Base-by-base conservation (phyloP, 2,113 vertebrate genomes). In the Dasyornis broadbenti region DNA sequence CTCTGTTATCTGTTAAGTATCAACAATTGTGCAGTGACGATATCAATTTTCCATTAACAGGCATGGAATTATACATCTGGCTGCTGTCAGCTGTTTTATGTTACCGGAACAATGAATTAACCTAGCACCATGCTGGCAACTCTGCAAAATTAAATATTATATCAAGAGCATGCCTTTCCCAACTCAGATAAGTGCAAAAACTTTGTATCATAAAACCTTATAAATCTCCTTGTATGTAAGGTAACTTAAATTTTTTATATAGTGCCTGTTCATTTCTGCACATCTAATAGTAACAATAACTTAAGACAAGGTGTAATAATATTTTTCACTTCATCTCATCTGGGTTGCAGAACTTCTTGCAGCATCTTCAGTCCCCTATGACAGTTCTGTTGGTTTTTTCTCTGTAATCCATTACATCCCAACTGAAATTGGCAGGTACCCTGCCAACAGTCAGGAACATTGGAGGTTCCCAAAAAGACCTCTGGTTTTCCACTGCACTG, bases 31-130 rank as follows among this genome's bases (percentile, higher is more conserved):
- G 11, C 47, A 86, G 39, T 66, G 52, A 94, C 90, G 64, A 95
- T 80, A 92, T 81, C 77, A 92, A 90, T 93, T 95, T 94, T 95
- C 17, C 47, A 81, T 83, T 94, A 96, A 92, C 56, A 92, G 49
- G 39, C 33, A 69, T 52, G 11, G 31, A 92, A 92, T 93, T 81
- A 82, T 78, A 66, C n/a, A 71, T 83, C 71, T 95, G 79, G 56
- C 54, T 90, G 19, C 72, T 90, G 59, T 95, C 64, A 94, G 60
- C 59, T 94, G 64, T 60, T 94, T 86, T 88, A 60, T 81, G 23
- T 53, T 77, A 81, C 39, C 56, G 28, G 63, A 95, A 93, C 79
- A 94, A 86, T 71, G 66, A 95, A 73, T 81, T 91, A 92, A 77
- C 87, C 79, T 87, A 81, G 66, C 28, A 60, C 24, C 22, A 40